Base-by-base conservation (phyloP, 2,888 invertebrate species). In the Torymus texanus region DNA sequence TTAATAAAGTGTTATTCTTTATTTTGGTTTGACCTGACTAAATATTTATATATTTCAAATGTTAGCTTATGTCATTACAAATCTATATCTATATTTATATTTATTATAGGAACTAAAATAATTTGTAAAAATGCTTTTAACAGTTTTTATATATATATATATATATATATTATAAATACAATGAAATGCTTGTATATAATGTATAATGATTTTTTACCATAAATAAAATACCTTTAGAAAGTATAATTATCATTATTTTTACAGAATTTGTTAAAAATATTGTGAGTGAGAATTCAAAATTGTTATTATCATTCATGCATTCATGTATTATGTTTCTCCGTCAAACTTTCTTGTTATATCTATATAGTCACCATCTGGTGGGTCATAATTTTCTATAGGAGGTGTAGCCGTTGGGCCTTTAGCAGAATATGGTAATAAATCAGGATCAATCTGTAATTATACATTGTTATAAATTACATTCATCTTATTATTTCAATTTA, bases 331-430 rank as follows among this genome's bases (percentile, higher is more conserved):
- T 5, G 29, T 29, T 29, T 88, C 87, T 58, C 86, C 88, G 0
- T 83, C 85, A 73, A 82, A 90, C 73, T 95, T 95, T 89, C 93
- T 95, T 0, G 96, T 94, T 51, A 95, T 91, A 88, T 98, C 95
- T 24, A 93, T 89, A 88, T 97, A 98, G 86, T 98, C 97, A 58
- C 99, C 99, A 91, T 99, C 98, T 0, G 97, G 96, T 65, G 94
- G 93, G 0, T 93, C 92, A 88, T 97, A 98, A 82, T 94, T 92
- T 86, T 94, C 92, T 78, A 97, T 95, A 0, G 97, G 94, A 2
- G 98, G 97, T 0, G 97, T 97, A 50, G 94, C 91, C 0, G 94
- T 93, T 0, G 98, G 96, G 0, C 98, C 98, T 78, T 91, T 92
- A 1, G 92, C 87, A 21, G 92, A 91, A 84, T 94, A 94, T 0